Evolutionary conservation across 2,797 vertebrate species (phyloP), one percentile per base, ranked within the genome.

Genomic region (Gouania willdenowi): DNA sequence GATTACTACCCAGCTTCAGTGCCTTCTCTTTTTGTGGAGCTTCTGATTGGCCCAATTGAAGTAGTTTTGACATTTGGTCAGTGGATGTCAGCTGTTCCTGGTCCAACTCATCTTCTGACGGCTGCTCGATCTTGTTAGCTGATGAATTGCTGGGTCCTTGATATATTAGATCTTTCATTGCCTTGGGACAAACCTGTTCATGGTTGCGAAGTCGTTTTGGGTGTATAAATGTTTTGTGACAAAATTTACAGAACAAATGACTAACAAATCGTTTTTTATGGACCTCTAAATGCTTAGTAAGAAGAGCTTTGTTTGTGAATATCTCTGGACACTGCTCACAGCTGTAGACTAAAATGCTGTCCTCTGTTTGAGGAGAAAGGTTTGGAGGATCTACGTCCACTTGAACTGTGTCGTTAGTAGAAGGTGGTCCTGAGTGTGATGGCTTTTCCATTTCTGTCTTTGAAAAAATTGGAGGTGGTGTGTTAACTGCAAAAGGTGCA

Each of bases 191-290:
- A 41, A 88, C 71, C 56, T 93, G 92, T 41, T 98, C 93, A 0
- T 99, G 97, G 66, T 93, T 91, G 38, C 92, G 92, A 46, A 96
- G 62, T 4, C 93, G 82, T 79, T 92, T 94, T 11, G 83, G 72
- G 52, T 92, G 94, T 74, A 92, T 94, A 75, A 98, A 98, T 29
- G 93, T 91, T 63, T 92, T 93, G 77, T 82, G 89, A 72, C 97
- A 99, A 55, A 92, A 91, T 69, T 92, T 96, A 84, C 97, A 99
- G 60, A 85, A 82, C 28, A 93, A 84, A 41, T 87, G 89, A 75
- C 86, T 92, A 40, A 85, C 90, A 66, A 92, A 94, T 34, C 81
- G 82, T 8, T 92, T 92, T 72, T 91, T 92, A 75, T 96, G 94
- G 19, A 91, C 84, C 46, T 94, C 91, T 72, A 90, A 89, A 62